Conservation (phyloP, 1,140 invertebrate species). For the Drosophila baimaii region DNA sequence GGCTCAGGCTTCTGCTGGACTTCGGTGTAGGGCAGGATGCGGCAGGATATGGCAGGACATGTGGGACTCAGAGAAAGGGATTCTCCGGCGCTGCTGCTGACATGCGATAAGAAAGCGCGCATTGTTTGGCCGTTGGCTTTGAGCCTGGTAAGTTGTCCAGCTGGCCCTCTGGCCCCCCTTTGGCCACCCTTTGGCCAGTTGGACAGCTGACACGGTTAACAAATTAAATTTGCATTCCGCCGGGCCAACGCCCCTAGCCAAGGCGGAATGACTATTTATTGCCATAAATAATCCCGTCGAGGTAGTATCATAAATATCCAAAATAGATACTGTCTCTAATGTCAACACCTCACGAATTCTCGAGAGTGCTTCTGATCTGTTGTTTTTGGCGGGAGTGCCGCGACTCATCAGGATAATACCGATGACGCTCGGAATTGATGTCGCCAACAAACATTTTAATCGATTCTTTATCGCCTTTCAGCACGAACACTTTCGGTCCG, state of each 20-base stretch:
- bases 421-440: too few species aligned
- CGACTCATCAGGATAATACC: neutral
- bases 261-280: slow-evolving; percentile 39
- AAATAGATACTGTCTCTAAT: slow-evolving; percentile 53
- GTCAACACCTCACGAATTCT: slow-evolving; percentile 53
- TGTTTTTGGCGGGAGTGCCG: slow-evolving; percentile 29
- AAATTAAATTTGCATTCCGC: slow-evolving; percentile 64
- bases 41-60: slow-evolving; percentile 38
- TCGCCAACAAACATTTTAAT: slow-evolving; percentile 69
- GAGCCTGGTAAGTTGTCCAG: slow-evolving; percentile 26
- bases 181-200: neutral
- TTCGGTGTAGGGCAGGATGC: slow-evolving; percentile 22
- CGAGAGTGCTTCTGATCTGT: neutral
- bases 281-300: slow-evolving; percentile 56
- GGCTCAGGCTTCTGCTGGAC: slow-evolving; percentile 16
- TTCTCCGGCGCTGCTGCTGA: slow-evolving; percentile 41
- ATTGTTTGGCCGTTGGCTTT: slow-evolving; percentile 49
- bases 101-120: slow-evolving; percentile 75
- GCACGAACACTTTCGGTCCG: slow-evolving; percentile 60
- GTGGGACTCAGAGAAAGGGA: slow-evolving; percentile 24
- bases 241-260: slow-evolving; percentile 26
- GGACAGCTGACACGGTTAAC: slow-evolving; percentile 43
- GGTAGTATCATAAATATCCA: slow-evolving; percentile 59
- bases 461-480: slow-evolving; percentile 78
- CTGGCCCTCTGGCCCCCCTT: slow-evolving; percentile 11